These are phyloP conservation scores for Neodiprion fabricii DNA, from an alignment of 1,140 invertebrate species.

Conservation along the genomic window DNA sequence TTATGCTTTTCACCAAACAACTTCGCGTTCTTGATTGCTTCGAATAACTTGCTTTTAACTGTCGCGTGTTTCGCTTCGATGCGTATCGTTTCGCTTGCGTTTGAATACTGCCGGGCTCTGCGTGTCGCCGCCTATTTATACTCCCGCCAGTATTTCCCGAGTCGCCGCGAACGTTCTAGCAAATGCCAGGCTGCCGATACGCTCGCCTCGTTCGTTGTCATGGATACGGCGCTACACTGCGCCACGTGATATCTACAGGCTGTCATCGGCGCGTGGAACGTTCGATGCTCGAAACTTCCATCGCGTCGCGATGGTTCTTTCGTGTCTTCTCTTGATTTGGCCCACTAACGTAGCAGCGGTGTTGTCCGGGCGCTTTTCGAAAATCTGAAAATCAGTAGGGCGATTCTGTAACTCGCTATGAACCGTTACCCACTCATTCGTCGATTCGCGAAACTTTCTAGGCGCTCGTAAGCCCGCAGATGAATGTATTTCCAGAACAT, in stretches of 20 bases:
- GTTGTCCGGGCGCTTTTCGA: neutral
- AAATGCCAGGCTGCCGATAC: too few species aligned
- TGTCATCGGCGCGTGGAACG: conserved; percentile 6
- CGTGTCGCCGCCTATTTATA: conserved; percentile 3
- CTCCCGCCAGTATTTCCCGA: neutral
- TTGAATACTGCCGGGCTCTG: neutral
- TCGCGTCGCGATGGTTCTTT: neutral
- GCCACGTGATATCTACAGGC: neutral
- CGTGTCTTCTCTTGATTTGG: neutral
- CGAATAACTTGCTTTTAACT: conserved; percentile 71
- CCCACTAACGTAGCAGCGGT: neutral
- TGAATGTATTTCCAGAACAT: neutral
- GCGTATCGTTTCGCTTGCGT: neutral
- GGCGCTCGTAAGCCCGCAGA: neutral
- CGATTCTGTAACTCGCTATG: neutral
- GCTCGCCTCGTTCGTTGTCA: too few species aligned
- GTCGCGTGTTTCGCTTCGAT: conserved; percentile 59
- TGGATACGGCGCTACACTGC: neutral
- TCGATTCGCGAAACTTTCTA: neutral
- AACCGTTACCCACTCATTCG: neutral
- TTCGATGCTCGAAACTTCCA: neutral
- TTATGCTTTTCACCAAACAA: neutral
- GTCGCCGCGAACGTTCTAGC: neutral
- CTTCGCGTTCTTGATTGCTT: neutral
- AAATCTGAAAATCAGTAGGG: neutral